These are phyloP conservation scores for Taurulus bubalis DNA, from an alignment of 2,113 vertebrate genomes.

Conservation along the genomic window DNA sequence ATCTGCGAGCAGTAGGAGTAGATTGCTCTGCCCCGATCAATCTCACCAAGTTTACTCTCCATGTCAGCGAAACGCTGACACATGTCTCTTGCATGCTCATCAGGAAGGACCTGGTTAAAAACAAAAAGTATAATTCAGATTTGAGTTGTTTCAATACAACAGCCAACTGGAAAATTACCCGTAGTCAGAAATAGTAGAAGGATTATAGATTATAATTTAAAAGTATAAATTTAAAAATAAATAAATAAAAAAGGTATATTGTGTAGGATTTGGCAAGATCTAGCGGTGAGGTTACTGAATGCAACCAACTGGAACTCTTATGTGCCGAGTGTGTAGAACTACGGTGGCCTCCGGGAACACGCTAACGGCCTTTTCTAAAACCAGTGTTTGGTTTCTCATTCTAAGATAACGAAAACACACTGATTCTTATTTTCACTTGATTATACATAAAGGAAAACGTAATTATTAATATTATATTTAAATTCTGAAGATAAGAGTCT, in stretches of 20 bases:
- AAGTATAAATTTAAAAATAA: neutral
- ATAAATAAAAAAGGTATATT: neutral
- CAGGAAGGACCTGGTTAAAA: conserved; percentile 86
- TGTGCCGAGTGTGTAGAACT: no score
- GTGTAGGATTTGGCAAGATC: neutral
- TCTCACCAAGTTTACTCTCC: conserved; percentile 95
- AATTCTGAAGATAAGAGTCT: neutral
- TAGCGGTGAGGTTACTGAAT: no score
- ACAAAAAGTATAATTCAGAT: neutral
- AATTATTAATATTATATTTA: no score
- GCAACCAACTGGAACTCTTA: no score
- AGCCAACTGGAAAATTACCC: neutral
- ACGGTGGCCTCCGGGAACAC: no score
- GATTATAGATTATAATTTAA: neutral
- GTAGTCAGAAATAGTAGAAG: neutral
- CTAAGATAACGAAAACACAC: no score
- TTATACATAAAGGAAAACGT: no score
- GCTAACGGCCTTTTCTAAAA: no score
- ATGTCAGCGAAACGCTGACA: conserved; percentile 94
- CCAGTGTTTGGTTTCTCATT: no score
- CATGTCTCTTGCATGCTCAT: conserved; percentile 93
- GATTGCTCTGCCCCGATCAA: conserved; percentile 91
- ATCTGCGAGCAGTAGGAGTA: conserved; percentile 97
- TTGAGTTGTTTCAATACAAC: neutral
- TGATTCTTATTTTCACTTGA: no score